Evolutionary conservation across 30 jellyfish, hydroid and myxozoan species (phyloP), one percentile per base, ranked within the genome.

Genomic region (Mastigias papua): DNA sequence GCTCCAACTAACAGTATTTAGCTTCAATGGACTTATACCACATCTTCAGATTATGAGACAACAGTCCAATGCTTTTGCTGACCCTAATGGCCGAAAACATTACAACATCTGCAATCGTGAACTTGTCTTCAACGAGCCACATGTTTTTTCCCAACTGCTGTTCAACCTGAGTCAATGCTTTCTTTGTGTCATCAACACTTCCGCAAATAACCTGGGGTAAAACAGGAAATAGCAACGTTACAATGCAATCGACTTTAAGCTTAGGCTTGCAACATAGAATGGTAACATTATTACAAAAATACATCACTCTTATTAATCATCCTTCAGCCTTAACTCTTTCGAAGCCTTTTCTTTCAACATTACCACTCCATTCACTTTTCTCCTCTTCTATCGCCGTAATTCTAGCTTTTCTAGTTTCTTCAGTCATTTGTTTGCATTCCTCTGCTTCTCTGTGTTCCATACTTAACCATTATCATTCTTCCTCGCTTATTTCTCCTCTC

Each of bases 81-180:
- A 30, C 63, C 28, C 58, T n/a, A 0, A 93, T 20, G 1, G 98
- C 95, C 23, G 97, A 82, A 87, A 91, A 86, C 31, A 79, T 60
- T 32, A 77, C 94, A 32, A 88, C 54, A 74, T 93, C 98, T 15
- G 97, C 98, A 30, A 93, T 62, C 9, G 97, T 81, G 27, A 83
- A n/a, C 20, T 42, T 50, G 51, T 82, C 48, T 28, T 84, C 34
- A 57, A 67, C 69, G 13, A 93, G 50, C 84, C 81, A 89, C 13
- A 28, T 64, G 67, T 69, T 63, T 13, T 76, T 64, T n/a, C 96
- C 96, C 9, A 93, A 34, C 28, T 75, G 94, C 20, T 93, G 73
- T 1, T 84, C 90, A 28, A 93, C 13, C 30, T 23, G 22, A 57
- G 49, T 29, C 76, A 88, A 25, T 22, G 91, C 93, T 17, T 73